Percentiles rank a stretch among this genome's conserved stretches.
These are phyloP conservation scores for Synanthedon tipuliformis DNA, from an alignment of 2,888 invertebrate genomes.

Conservation along the genomic window DNA sequence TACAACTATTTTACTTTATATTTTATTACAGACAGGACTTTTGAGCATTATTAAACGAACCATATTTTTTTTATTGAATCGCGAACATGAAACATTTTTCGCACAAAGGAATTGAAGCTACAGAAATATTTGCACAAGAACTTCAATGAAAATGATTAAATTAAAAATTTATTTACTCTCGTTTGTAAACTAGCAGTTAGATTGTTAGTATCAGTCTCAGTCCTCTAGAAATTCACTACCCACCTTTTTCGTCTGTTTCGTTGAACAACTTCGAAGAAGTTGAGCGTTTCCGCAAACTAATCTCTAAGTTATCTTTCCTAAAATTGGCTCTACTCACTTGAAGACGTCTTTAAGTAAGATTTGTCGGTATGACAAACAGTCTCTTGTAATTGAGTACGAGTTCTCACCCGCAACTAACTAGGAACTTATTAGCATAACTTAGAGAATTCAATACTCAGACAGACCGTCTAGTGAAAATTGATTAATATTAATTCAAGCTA, in stretches of 20 bases:
- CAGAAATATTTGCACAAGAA: background rate
- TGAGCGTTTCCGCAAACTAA: conserved; percentile 29
- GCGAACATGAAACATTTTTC: background rate
- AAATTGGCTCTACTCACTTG: conserved; percentile 22
- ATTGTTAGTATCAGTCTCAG: too few relatives aligned
- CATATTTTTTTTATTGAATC: background rate
- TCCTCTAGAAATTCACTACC: background rate
- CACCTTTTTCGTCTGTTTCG: background rate
- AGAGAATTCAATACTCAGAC: background rate
- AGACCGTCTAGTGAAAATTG: conserved; percentile 4
- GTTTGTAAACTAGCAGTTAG: too few relatives aligned
- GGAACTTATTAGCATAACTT: conserved; percentile 30
- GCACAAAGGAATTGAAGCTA: background rate
- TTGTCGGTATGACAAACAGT: conserved; percentile 19
- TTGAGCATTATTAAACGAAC: conserved; percentile 5
- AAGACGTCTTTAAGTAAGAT: conserved; percentile 29
- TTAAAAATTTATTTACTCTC: background rate
- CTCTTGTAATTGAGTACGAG: conserved; percentile 20
- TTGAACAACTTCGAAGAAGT: conserved; percentile 9
- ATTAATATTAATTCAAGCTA: background rate
- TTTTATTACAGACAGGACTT: too few relatives aligned
- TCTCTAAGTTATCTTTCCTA: conserved; percentile 31
- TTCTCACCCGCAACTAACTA: conserved; percentile 25
- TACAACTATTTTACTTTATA: too few relatives aligned
- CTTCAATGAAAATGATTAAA: background rate